Evolutionary conservation across 2,888 invertebrate species (phyloP).

Genomic region (Megastigmus dorsalis): DNA sequence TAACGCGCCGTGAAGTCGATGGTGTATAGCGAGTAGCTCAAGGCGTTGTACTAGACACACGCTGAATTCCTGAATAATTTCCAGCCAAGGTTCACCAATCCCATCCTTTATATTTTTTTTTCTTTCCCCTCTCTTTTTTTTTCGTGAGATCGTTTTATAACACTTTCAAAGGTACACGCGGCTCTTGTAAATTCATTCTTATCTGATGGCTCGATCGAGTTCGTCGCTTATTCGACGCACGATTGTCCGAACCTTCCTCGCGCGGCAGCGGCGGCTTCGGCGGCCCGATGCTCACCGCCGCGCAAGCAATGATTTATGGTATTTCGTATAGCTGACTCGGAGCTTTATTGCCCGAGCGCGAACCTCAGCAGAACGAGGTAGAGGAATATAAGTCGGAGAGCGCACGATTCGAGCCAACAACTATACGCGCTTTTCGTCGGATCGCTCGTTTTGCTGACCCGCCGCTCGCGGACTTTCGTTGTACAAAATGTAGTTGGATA

Average conservation of each 20-base stretch:
- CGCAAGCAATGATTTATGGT: conserved; percentile 53
- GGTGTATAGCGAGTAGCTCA: neutral
- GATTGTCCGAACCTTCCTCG: conserved; percentile 48
- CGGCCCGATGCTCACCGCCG: neutral
- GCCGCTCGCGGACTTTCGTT: too few species aligned
- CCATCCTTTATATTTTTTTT: conserved; percentile 31
- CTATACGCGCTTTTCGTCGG: too few species aligned
- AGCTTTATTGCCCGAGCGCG: conserved; percentile 22
- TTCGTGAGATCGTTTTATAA: conserved; percentile 55
- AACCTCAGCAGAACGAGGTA: too few species aligned
- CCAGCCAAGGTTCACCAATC: conserved; percentile 53
- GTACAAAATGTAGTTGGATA: too few species aligned
- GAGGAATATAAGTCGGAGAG: too few species aligned
- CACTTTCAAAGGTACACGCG: conserved; percentile 52
- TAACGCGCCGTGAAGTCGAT: conserved; percentile 8
- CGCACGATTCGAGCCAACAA: too few species aligned
- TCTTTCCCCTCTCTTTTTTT: conserved; percentile 16
- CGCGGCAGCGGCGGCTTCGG: too few species aligned
- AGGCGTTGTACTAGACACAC: conserved; percentile 21
- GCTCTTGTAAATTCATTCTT: conserved; percentile 55
- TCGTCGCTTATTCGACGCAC: conserved; percentile 54
- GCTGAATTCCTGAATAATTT: conserved; percentile 53
- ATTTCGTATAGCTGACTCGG: conserved; percentile 11
- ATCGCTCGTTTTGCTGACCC: too few species aligned
- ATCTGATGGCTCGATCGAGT: conserved; percentile 55